Evolutionary conservation across 1,140 invertebrate genomes (phyloP), one percentile per base, ranked within the genome.

Genomic region (Dendrolimus kikuchii): DNA sequence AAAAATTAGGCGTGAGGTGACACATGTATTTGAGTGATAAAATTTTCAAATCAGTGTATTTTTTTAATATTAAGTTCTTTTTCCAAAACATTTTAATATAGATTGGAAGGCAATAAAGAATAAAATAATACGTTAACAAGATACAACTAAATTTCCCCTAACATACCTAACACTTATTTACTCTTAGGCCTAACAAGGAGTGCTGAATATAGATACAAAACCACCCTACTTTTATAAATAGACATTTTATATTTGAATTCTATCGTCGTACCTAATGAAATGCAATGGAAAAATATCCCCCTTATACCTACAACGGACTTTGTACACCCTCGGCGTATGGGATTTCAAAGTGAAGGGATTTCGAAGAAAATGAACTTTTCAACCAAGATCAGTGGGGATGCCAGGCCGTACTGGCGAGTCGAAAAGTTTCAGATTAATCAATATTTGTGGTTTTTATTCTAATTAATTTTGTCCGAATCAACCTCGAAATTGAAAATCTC

Each of bases 341-440:
- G 68, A 72, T 74, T 76, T 73, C 72, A 79, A 77, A 76, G 68
- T 54, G 73, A 64, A 64, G 64, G 71, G 69, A 66, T 67, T 64
- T 66, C 60, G 66, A 81, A 81, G 78, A 81, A 81, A 76, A 77
- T 79, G 72, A 73, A 74, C 70, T 81, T 75, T 72, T 67, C 72
- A 71, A 64, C 64, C 60, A 74, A 74, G 69, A 71, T 64, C 60
- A 66, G 56, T 64, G 64, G 71, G 68, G 69, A 61, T 68, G 64
- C 64, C 64, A 68, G 67, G 65, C 48, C 44, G 74, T 76, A 79
- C 68, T 57, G 59, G 58, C 63, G 54, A 0, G 3, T 5, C n/a
- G 36, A 74, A 57, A 66, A 66, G 10, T 55, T 37, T 36, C 45
- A 23, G 23, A 23, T 23, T 23, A 23, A 23, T 23, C 23, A 23